Evolutionary conservation across 2,797 vertebrate genomes (phyloP), one percentile per base, ranked within the genome.

Genomic region (Avahi laniger): DNA sequence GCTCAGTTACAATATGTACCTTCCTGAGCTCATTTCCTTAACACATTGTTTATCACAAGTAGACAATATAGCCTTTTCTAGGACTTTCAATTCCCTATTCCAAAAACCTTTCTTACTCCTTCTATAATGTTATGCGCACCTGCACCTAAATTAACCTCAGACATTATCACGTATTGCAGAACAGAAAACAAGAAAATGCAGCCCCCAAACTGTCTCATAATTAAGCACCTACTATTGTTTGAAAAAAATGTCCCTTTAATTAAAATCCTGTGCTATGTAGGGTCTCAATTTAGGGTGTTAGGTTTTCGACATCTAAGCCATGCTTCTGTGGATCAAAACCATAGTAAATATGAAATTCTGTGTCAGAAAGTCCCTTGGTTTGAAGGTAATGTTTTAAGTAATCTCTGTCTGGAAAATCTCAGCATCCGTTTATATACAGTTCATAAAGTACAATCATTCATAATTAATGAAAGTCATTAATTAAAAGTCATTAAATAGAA

Each of bases 391-490:
- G 88, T 92, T 59, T 69, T 86, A 87, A 76, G 63, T 69, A 63
- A 92, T 63, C 48, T 65, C 70, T 89, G 82, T 93, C 54, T 59
- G 57, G 65, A 94, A 94, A 96, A 81, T 59, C 80, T 87, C 43
- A 79, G 35, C 50, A 75, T 82, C 14, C 48, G 84, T 91, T 95
- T 73, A 93, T 17, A 93, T 17, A 67, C 2, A 93, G 76, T 65
- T 94, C 65, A 54, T 85, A 87, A 88, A 92, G 65, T 67, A 76
- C 10, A 85, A 69, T 92, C 48, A 93, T 85, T 82, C 5, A 50
- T 61, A 96, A 87, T 90, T 93, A 96, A 97, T 95, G n/a, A 93
- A 90, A 94, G 54, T 76, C 46, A 89, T 48, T 41, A 41, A 41
- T 72, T 92, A 82, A 59, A 76, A 75, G 50, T 38, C 52, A 91